Evolutionary conservation across 2,888 invertebrate genomes (phyloP), one percentile per base, ranked within the genome.

Genomic region (Pilophorus perplexus): DNA sequence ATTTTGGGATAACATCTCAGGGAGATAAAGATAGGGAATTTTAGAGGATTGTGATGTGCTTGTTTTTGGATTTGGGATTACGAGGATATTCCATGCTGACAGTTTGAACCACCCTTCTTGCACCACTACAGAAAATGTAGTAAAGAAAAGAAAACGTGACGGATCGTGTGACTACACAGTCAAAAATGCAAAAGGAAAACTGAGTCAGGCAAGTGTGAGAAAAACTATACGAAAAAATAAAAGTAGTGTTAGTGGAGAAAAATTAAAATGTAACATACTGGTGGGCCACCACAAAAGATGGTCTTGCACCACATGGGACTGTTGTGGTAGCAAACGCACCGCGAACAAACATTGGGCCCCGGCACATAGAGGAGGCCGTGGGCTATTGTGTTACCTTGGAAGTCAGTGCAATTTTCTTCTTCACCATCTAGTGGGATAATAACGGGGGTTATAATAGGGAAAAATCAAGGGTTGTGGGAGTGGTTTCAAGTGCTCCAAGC

Each of bases 241-340:
- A 44, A 46, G 25, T 46, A 46, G 46, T 46, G 46, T 46, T 46
- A 46, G 46, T 46, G 46, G 46, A 46, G 25, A 46, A 46, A 46
- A 38, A 14, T 46, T n/a, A 46, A 46, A 22, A 33, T 33, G 6
- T 8, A 46, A 62, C 62, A 62, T 62, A 62, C 62, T 44, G 90
- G 90, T 66, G 90, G 90, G 66, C 72, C 72, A 77, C 89, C 87
- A 78, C 90, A 90, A 79, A 88, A 90, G 75, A 90, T 90, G 59
- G 90, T 88, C 78, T 89, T 86, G 78, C 90, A 90, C 90, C 90
- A 90, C 83, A 87, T 86, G 55, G 90, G 90, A 75, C 88, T 84
- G 25, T 88, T 86, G 79, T 90, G 89, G 79, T 90, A 90, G 79
- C 90, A 90, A 60, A 90, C 90, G 76, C 90, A 90, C 71, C 89